Base-by-base conservation (phyloP, 2,888 invertebrate species). In the Mamestra brassicae region DNA sequence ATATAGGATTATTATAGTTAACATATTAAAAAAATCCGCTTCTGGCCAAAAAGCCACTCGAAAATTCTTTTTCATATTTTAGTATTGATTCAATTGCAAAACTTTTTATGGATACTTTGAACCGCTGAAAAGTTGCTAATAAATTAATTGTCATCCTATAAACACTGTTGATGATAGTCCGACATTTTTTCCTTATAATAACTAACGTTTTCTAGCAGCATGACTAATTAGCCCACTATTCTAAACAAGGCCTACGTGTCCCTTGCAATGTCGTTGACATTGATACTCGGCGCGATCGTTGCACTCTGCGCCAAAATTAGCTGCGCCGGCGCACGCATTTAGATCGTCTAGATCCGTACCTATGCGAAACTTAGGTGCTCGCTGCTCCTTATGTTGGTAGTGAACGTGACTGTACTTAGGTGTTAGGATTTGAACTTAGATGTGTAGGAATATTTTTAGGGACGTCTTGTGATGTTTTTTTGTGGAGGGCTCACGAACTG, bases 251-350 rank as follows among this genome's bases (percentile, higher is more conserved):
- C 85, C 76, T 83, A 72, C 67, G 71, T 71, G 79, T 77, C 71
- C 77, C 81, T 83, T 71, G 78, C 72, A 36, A 76, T 84, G 87
- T 87, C 87, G 84, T 87, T 87, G 87, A 87, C 87, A 87, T 87
- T 87, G 87, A 87, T 87, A 74, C 66, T 84, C 80, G 65, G 66
- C 75, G 74, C 67, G 87, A 76, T 57, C 87, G 45, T 85, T 87
- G 87, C 87, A 78, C 87, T 81, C 83, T 45, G 34, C 45, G 79
- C 87, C 86, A 81, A 87, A 87, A 80, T 87, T 87, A 87, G 85
- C 71, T 34, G 75, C 80, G 84, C 65, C 87, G 79, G 61, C 84
- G 80, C 84, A 81, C 81, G 81, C 60, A 74, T 83, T 72, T 80
- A 84, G 80, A 86, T 58, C 80, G 83, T 87, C 87, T 86, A 86